Base-by-base conservation (phyloP, 2,797 vertebrate genomes). In the Eulemur coronatus region DNA sequence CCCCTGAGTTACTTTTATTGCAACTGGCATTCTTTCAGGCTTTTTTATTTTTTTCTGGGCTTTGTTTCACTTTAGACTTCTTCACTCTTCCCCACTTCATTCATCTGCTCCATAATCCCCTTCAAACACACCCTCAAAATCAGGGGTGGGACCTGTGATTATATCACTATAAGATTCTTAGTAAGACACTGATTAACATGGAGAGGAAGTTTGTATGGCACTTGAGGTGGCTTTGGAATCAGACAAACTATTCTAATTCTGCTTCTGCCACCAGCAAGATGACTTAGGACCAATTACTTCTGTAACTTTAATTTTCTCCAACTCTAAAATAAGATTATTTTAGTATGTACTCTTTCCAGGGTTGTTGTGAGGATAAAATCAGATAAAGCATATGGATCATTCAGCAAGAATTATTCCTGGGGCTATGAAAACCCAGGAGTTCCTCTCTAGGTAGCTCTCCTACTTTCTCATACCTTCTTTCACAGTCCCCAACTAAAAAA, bases 111-210 rank as follows among this genome's bases (percentile, higher is more conserved):
- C 50, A n/a, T 69, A 89, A 50, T 1, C 15, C 52, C 84, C 78
- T 96, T 93, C 90, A 84, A 93, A 89, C 7, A 55, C 7, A 75
- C 24, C 48, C 52, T 80, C 38, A 33, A 91, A 75, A 82, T 41
- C 61, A 67, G 33, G 2, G 2, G 0, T 65, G 26, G 67, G 15
- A 28, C 38, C 46, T 43, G 4, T 52, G 67, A 84, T 52, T 38
- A 6, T 57, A 57, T 63, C 41, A 33, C 41, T 41, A 2, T 22
- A 52, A 82, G 69, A 79, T 46, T 67, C 81, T 43, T 57, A 26
- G 24, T 48, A 79, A 52, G 67, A 70, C 41, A n/a, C 28, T 81
- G 46, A 52, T 79, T n/a, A 46, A 70, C 24, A 24, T 43, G 26
- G 35, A 88, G 22, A 70, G 12, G 59, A 81, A 90, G 43, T 52